Evolutionary conservation across 2,888 invertebrate genomes (phyloP), one percentile per base, ranked within the genome.

Genomic region (Cephus runcator): DNA sequence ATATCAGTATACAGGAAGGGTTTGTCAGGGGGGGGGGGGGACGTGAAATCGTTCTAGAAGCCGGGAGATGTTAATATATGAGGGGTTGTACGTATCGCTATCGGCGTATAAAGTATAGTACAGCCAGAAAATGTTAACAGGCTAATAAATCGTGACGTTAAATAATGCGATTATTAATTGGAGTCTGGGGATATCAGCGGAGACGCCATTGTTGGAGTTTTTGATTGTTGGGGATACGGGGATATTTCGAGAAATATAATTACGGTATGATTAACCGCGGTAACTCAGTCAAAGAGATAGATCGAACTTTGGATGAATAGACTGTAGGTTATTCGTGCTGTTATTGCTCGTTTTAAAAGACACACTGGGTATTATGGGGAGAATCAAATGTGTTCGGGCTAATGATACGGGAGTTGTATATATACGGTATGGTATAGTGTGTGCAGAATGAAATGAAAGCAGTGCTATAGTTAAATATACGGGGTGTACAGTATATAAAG

Each of bases 91-190:
- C 71, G 71, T 12, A 31, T 23, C 30, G 30, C 30, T 71, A 33
- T 71, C 31, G 30, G 23, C 12, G 71, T 11, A 23, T 23, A 30
- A 71, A 56, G 23, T 23, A 56, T 56, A 23, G 56, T 6, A 23
- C 56, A 23, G 23, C 9, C 56, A 9, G 0, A 71, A 69, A 77
- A 34, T 75, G 77, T 77, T 75, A 77, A 77, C 75, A 34, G 69
- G 75, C 69, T 77, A 75, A 77, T 77, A 77, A 77, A 77, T 77
- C 80, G 81, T 80, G 73, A 73, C 76, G 79, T 73, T 80, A 86
- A 82, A 83, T 81, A 81, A 81, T 76, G 76, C 77, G 80, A 80
- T 79, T 85, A 88, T 90, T 86, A 87, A 87, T 88, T 84, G 81
- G 84, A 78, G 86, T 83, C 85, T 36, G 76, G 87, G 84, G 84